These are phyloP conservation scores for Hippasteria phrygiana DNA, from an alignment of 53 echinoderm and acorn worm genomes.

Conservation along the genomic window DNA sequence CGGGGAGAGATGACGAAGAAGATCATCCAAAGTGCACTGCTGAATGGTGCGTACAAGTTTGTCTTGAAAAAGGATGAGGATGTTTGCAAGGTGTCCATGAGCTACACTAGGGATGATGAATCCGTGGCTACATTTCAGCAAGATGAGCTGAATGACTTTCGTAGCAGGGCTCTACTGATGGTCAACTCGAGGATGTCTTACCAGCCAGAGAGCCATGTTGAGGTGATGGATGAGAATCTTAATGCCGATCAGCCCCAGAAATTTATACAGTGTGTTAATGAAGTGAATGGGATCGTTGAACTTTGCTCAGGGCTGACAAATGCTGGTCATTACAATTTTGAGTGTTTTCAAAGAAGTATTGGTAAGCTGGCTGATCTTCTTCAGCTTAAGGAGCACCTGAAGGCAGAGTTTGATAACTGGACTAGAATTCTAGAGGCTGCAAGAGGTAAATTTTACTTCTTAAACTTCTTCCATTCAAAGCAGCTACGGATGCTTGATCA, in stretches of 20 bases:
- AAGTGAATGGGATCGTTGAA: constrained; percentile 56
- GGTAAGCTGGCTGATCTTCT: neutral
- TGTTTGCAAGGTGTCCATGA: constrained; percentile 50
- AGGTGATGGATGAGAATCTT: neutral
- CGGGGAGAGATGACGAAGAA: constrained; percentile 69
- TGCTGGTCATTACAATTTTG: constrained; percentile 61
- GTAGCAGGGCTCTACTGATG: constrained; percentile 60
- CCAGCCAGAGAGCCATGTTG: neutral
- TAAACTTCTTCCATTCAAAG: constrained; percentile 69
- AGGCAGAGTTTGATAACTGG: constrained; percentile 29
- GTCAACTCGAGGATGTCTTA: constrained; percentile 29
- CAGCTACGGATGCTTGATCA: constrained; percentile 63
- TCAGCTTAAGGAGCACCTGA: neutral
- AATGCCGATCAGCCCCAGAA: neutral
- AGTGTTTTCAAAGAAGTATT: constrained; percentile 40
- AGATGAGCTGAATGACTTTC: constrained; percentile 59
- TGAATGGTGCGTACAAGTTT: constrained; percentile 40
- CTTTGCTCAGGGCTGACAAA: constrained; percentile 42
- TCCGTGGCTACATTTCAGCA: constrained; percentile 32
- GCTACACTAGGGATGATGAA: constrained; percentile 50
- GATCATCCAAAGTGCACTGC: constrained; percentile 55
- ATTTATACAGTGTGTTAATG: constrained; percentile 49
- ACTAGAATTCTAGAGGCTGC: constrained; percentile 18
- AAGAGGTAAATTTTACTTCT: constrained; percentile 40
- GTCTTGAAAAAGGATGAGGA: constrained; percentile 33